A percentile compares a stretch with the other conserved stretches of the same genome.
Conservation (phyloP, 2,797 vertebrate genomes). For the Margarornis squamiger region DNA sequence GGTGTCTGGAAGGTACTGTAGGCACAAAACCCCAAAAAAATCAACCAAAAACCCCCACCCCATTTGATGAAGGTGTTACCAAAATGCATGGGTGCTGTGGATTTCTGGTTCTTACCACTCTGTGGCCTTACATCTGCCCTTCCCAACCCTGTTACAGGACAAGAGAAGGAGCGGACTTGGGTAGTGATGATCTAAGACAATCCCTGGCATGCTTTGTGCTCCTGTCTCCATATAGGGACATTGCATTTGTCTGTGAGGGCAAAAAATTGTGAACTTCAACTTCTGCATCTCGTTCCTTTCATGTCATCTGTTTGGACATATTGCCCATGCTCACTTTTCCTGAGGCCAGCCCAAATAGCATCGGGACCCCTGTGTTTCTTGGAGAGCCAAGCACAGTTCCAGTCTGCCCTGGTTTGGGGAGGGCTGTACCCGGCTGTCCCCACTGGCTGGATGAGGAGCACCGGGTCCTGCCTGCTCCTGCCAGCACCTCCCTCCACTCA, state of each 20-base stretch:
- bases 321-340: not conserved
- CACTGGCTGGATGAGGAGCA: accelerated
- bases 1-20: not conserved
- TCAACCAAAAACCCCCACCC: accelerated
- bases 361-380: not conserved
- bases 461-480: not conserved
- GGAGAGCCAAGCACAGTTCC: not conserved
- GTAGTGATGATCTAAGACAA: not conserved
- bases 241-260: not conserved
- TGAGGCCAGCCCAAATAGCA: not conserved
- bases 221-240: not conserved
- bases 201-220: not conserved
- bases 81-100: not conserved
- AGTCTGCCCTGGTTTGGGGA: not conserved
- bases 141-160: not conserved
- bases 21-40: not conserved
- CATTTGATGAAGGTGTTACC: not conserved
- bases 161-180: not conserved
- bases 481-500: not conserved
- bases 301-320: not conserved
- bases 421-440: not conserved
- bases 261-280: not conserved
- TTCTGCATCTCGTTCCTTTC: not conserved
- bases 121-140: not conserved
- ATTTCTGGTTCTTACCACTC: not conserved